Evolutionary conservation across 2,797 vertebrate species (phyloP).

Genomic region (Syncerus caffer): DNA sequence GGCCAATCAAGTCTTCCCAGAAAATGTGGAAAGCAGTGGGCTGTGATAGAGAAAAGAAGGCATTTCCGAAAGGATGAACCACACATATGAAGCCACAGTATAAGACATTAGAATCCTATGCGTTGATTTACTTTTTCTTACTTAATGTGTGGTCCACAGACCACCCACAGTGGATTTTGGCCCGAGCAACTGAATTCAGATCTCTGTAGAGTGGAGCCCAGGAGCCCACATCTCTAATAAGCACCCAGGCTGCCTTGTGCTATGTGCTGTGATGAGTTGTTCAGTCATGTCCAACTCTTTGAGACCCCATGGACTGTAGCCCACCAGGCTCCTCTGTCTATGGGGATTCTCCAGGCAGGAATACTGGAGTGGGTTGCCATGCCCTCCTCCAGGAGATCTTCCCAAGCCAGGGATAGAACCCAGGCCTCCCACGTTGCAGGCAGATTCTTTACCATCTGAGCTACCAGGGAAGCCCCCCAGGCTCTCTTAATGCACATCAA

Average conservation of each 20-base stretch:
- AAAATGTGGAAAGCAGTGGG: neutral
- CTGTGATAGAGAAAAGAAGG: neutral
- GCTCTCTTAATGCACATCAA: neutral
- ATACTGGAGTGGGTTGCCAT: neutral
- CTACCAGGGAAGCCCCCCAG: neutral
- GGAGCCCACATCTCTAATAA: constrained; percentile 20
- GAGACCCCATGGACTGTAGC: neutral
- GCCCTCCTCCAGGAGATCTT: neutral
- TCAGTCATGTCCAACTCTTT: neutral
- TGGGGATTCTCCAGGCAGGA: neutral
- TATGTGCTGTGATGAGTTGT: neutral
- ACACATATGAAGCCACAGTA: neutral
- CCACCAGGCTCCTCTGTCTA: neutral
- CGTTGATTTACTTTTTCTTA: neutral
- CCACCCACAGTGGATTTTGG: constrained; percentile 23
- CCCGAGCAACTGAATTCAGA: neutral
- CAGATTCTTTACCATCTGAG: neutral
- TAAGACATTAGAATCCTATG: neutral
- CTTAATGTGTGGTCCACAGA: constrained; percentile 47
- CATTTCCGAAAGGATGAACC: neutral
- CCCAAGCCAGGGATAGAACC: neutral
- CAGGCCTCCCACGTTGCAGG: accelerated
- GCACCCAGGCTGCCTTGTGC: neutral
- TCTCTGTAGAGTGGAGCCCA: neutral
- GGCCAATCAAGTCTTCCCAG: neutral